Percentiles rank a stretch among this genome's conserved stretches.
These are phyloP conservation scores for Fistularia tabacaria DNA, from an alignment of 2,797 vertebrate species.

Conservation along the genomic window DNA sequence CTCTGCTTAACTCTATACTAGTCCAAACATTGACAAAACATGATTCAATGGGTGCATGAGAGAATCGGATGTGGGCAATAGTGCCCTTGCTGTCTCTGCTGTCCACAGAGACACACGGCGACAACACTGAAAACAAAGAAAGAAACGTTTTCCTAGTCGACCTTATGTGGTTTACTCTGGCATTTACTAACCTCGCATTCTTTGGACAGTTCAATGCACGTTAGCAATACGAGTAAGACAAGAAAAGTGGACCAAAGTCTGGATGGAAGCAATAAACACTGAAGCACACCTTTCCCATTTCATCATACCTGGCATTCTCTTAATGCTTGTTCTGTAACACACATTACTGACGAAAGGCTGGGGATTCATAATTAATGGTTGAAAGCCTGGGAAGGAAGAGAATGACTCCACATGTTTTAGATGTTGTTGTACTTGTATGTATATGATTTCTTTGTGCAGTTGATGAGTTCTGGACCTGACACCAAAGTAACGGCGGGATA, in stretches of 20 bases:
- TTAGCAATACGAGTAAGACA: conserved; percentile 33
- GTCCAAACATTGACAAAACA: too few relatives aligned
- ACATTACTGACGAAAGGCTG: conserved; percentile 6
- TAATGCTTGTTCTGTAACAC: conserved; percentile 6
- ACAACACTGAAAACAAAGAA: conserved; percentile 6
- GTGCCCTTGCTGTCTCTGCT: conserved; percentile 6
- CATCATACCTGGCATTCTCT: not conserved
- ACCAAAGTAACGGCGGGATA: conserved; percentile 55
- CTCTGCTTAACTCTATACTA: not conserved
- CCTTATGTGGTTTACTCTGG: conserved; percentile 10
- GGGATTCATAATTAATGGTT: conserved; percentile 18
- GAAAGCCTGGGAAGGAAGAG: conserved; percentile 5
- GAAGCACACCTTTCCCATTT: conserved; percentile 26
- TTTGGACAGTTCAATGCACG: conserved; percentile 24
- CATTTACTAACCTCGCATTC: conserved; percentile 20
- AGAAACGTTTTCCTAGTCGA: not conserved
- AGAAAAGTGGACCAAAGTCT: conserved; percentile 27
- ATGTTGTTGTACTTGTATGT: conserved; percentile 31
- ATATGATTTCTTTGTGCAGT: conserved; percentile 29
- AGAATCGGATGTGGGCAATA: not conserved
- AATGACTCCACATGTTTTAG: conserved; percentile 7
- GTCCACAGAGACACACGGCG: conserved; percentile 3
- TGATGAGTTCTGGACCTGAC: conserved; percentile 13
- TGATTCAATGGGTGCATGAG: too few relatives aligned
- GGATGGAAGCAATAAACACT: conserved; percentile 59